phyloP scores from a whole-genome alignment of 2,113 vertebrate species.

The Setophaga petechia region DNA sequence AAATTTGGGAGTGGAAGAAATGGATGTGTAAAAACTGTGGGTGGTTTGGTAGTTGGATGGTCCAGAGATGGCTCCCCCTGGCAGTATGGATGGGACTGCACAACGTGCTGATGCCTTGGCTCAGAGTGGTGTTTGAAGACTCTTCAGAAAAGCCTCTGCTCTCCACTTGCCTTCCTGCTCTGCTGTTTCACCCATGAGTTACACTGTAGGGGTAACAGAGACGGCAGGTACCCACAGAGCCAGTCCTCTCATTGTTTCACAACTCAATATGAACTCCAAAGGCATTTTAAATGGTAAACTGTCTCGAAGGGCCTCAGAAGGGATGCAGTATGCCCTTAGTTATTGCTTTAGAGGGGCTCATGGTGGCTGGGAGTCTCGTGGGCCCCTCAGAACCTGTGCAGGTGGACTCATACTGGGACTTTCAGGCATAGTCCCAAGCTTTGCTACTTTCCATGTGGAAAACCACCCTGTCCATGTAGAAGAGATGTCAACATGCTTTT shows the following conservation, averaged over 20 bases:
- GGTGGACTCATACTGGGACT: neutral
- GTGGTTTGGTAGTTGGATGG: neutral
- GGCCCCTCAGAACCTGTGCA: neutral
- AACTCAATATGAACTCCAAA: neutral
- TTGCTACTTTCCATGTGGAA: neutral
- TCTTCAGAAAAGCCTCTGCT: neutral
- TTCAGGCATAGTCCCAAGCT: neutral
- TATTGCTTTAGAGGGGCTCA: neutral
- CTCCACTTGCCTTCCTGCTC: neutral
- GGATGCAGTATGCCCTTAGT: neutral
- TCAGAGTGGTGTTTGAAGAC: neutral
- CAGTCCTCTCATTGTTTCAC: neutral
- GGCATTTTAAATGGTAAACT: neutral
- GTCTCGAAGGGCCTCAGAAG: neutral
- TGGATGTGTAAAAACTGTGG: neutral
- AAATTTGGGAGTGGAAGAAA: neutral
- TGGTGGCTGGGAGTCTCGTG: neutral
- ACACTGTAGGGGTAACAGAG: neutral
- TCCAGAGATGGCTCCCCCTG: neutral
- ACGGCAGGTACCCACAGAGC: accelerated
- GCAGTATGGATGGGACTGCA: too few species aligned
- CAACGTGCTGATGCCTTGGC: accelerated
- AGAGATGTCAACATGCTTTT: accelerated
- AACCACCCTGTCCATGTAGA: neutral
- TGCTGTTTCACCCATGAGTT: accelerated